Percentiles rank a stretch among this genome's conserved stretches.
phyloP scores from a whole-genome alignment of 2,888 invertebrate genomes.

The Empis stercorea region DNA sequence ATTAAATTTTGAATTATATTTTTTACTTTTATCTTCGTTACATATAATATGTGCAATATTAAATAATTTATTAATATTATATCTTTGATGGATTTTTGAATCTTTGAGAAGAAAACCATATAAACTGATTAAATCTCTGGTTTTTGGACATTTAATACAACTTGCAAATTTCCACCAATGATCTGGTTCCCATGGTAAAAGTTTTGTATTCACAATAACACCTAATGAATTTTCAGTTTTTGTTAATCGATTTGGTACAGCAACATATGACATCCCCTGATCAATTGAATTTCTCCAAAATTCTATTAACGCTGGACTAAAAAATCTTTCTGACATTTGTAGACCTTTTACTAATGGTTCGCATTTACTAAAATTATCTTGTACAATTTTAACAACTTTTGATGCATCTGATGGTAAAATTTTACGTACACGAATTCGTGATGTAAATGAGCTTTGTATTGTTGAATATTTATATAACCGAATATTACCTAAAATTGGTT shows the following conservation, averaged over 20 bases:
- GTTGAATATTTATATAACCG: too few species aligned
- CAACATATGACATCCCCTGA: neutral
- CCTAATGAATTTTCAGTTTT: neutral
- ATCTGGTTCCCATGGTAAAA: neutral
- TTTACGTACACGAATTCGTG: slow-evolving; percentile 2
- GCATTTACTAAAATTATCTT: neutral
- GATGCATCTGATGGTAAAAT: neutral
- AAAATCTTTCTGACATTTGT: neutral
- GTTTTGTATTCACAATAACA: neutral
- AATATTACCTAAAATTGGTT: too few species aligned
- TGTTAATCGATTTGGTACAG: neutral
- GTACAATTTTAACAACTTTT: neutral
- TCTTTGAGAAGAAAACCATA: slow-evolving; percentile 1
- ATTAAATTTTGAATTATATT: slow-evolving; percentile 1
- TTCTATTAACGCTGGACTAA: neutral
- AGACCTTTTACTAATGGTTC: neutral
- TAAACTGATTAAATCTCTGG: slow-evolving; percentile 2
- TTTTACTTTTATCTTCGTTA: slow-evolving; percentile 2
- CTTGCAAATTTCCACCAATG: slow-evolving; percentile 1
- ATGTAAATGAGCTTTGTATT: too few species aligned
- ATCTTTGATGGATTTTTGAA: neutral
- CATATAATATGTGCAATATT: slow-evolving; percentile 4
- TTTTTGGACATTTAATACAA: slow-evolving; percentile 5
- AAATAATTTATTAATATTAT: neutral
- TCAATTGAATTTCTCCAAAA: neutral